These are phyloP conservation scores for Ibidorhyncha struthersii DNA, from an alignment of 2,113 vertebrate genomes.

Conservation along the genomic window DNA sequence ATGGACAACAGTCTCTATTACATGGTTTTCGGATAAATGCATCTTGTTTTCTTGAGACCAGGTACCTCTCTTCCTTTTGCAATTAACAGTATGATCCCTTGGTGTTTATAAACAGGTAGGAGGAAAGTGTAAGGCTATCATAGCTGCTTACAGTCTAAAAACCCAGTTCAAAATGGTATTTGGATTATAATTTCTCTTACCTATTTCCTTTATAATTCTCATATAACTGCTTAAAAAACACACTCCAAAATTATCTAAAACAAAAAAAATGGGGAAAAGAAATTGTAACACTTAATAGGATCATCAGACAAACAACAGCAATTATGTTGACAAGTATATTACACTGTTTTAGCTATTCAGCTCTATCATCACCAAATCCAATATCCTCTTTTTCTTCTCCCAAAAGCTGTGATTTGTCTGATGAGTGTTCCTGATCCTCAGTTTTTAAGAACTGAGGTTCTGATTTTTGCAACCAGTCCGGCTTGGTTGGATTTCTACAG, in stretches of 20 bases:
- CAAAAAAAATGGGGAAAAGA: not conserved
- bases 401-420: not conserved
- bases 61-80: not conserved
- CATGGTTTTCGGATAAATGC: not conserved
- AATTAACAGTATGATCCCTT: not conserved
- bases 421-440: not conserved
- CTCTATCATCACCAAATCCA: not conserved
- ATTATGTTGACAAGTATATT: conserved; percentile 44
- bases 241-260: conserved; percentile 34
- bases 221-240: conserved; percentile 29
- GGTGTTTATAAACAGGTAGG: not conserved
- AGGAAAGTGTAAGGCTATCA: not conserved
- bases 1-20: not conserved
- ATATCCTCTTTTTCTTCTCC: not conserved
- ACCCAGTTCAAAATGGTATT: conserved; percentile 24
- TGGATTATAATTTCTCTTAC: conserved; percentile 6
- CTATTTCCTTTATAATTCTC: conserved; percentile 33
- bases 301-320: conserved; percentile 46
- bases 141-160: conserved; percentile 2
- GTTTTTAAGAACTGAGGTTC: not conserved
- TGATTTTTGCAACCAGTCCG: not conserved
- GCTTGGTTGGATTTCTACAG: not conserved
- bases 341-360: not conserved
- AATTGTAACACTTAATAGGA: conserved; percentile 12
- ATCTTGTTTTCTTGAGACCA: not conserved